These are phyloP conservation scores for Zaprionus nigranus DNA, from an alignment of 1,140 invertebrate species.

Conservation along the genomic window DNA sequence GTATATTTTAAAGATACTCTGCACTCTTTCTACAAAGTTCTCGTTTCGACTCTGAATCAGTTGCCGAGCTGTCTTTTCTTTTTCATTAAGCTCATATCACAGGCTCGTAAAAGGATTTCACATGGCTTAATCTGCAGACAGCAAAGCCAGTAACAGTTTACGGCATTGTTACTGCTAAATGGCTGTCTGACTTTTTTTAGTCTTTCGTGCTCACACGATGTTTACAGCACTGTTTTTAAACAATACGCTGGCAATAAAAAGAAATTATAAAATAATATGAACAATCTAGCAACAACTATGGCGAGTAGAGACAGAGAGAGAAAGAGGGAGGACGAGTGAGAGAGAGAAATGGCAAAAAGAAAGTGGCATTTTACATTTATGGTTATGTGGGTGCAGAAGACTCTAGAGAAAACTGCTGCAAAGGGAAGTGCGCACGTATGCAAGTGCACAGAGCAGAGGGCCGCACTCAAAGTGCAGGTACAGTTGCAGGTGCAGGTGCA, in stretches of 20 bases:
- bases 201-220: neutral
- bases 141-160: conserved; percentile 21
- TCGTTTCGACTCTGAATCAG: neutral
- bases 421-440: conserved; percentile 1
- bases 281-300: conserved; percentile 60
- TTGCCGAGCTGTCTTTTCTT: neutral
- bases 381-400: conserved; percentile 61
- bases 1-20: too few relatives aligned
- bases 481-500: conserved; percentile 46
- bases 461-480: conserved; percentile 44
- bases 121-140: conserved; percentile 18
- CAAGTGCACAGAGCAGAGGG: conserved; percentile 30
- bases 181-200: conserved; percentile 6
- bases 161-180: conserved; percentile 26
- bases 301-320: conserved; percentile 40
- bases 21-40: neutral
- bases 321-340: conserved; percentile 18
- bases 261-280: conserved; percentile 82
- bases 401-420: conserved; percentile 9
- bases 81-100: conserved; percentile 1
- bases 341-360: conserved; percentile 7
- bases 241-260: conserved; percentile 58
- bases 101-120: neutral
- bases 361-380: conserved; percentile 71
- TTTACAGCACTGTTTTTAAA: conserved; percentile 43